phyloP scores from a whole-genome alignment of 92 coral and sea anemone genomes.

The Chrysogorgia sp. region DNA sequence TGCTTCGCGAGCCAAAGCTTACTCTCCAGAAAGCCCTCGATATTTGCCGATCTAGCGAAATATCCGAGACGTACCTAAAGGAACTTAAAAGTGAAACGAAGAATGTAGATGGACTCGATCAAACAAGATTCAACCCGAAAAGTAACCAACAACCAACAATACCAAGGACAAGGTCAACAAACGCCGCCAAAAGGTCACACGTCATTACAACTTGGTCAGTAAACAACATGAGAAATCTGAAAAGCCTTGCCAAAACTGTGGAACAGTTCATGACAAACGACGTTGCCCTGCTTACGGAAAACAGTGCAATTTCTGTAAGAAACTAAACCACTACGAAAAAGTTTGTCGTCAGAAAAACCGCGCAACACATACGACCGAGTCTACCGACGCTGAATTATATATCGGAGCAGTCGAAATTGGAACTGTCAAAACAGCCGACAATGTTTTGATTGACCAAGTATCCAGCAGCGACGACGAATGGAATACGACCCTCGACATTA shows the following conservation, averaged over 20 bases:
- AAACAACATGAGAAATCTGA: constrained; percentile 13
- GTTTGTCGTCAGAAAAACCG: constrained; percentile 33
- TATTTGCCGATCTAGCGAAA: constrained; percentile 41
- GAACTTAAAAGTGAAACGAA: constrained; percentile 17
- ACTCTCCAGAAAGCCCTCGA: constrained; percentile 38
- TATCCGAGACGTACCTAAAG: constrained; percentile 41
- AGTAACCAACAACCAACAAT: background rate
- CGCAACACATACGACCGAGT: constrained; percentile 27
- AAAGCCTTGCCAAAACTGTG: constrained; percentile 15
- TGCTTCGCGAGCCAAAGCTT: constrained; percentile 41
- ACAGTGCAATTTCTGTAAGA: constrained; percentile 47
- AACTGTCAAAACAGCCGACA: constrained; percentile 18
- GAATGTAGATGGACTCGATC: constrained; percentile 23
- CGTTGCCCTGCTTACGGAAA: constrained; percentile 50
- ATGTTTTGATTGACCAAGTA: background rate
- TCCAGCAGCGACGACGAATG: constrained; percentile 30
- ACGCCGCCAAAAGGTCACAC: background rate
- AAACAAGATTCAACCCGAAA: constrained; percentile 1
- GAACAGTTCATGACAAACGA: constrained; percentile 28
- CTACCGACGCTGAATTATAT: constrained; percentile 12
- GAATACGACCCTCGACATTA: constrained; percentile 20
- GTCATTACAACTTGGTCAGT: constrained; percentile 6
- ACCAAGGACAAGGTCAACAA: constrained; percentile 2
- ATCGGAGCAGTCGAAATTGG: constrained; percentile 3
- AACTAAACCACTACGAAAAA: constrained; percentile 38